Conservation (phyloP, 2,797 vertebrate species). For the Acanthopagrus latus region DNA sequence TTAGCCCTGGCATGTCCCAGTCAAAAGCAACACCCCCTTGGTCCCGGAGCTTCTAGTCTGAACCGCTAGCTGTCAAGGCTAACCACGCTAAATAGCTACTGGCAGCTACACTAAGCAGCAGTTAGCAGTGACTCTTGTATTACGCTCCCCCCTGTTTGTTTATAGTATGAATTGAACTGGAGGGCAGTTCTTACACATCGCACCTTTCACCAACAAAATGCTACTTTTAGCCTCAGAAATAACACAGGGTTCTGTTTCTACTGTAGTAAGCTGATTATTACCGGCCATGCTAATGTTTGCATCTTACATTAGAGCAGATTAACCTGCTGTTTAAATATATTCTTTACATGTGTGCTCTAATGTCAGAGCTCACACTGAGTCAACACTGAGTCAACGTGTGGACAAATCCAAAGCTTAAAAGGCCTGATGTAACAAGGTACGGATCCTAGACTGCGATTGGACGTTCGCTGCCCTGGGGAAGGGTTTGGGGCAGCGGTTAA, state of each 20-base stretch:
- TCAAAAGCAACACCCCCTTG: no score
- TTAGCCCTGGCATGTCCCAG: no score
- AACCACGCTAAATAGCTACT: no score
- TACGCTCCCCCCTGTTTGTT: no score
- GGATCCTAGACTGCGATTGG: background rate
- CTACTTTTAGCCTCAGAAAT: background rate
- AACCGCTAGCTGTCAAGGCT: no score
- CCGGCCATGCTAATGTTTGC: background rate
- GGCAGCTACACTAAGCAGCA: no score
- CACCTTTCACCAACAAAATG: background rate
- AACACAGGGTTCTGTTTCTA: background rate
- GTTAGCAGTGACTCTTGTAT: no score
- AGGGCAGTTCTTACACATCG: no score
- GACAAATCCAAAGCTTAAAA: constrained; percentile 2
- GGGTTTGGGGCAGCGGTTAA: background rate
- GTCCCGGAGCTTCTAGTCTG: no score
- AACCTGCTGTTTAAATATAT: background rate
- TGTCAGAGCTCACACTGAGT: background rate
- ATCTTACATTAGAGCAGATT: background rate
- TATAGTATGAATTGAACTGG: no score
- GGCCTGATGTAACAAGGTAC: background rate
- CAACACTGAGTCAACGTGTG: background rate
- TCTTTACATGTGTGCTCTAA: background rate
- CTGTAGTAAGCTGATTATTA: background rate
- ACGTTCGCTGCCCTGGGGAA: background rate